Base-by-base conservation (phyloP, 2,113 vertebrate species). In the Hemichromis elongatus region DNA sequence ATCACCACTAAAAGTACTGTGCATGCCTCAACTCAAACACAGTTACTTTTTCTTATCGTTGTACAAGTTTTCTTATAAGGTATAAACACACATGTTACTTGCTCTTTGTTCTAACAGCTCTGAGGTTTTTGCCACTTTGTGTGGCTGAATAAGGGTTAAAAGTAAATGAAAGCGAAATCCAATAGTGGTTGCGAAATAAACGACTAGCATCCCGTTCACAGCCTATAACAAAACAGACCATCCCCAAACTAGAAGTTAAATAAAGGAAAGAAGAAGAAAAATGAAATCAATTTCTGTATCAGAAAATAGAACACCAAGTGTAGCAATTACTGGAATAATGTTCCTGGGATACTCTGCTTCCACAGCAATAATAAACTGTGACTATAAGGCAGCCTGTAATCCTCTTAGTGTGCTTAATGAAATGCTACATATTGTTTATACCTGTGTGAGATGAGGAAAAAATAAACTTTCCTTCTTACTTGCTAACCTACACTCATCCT, bases 321-420 rank as follows among this genome's bases (percentile, higher is more conserved):
- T 3, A 83, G 83, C 83, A 84, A 87, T 92, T 88, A 84, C 77
- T 21, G 53, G 70, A 42, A 40, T 63, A 83, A 85, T 85, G 82
- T 86, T 91, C 53, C 81, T 59, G 77, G 52, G 85, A 90, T 54
- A 56, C 47, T 56, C 54, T n/a, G 45, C 40, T 61, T 90, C 82
- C 37, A 5, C 54, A 79, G 85, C 56, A 86, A 84, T 68, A 90
- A 88, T 75, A 87, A 79, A 75, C 77, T 80, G 5, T 59, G 73
- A 88, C 52, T 14, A 86, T 47, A 79, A 66, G 56, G 84, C 59
- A 56, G 81, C 85, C 82, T 90, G 63, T 83, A 79, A 92, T 85
- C 80, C 61, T 80, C 81, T 89, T 85, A 77, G 68, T 87, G 75
- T 18, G 59, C 50, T 54, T 80, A 89, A 93, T 93, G 77, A 92